These are phyloP conservation scores for Bombus sylvicola DNA, from an alignment of 1,140 invertebrate genomes.

Conservation along the genomic window DNA sequence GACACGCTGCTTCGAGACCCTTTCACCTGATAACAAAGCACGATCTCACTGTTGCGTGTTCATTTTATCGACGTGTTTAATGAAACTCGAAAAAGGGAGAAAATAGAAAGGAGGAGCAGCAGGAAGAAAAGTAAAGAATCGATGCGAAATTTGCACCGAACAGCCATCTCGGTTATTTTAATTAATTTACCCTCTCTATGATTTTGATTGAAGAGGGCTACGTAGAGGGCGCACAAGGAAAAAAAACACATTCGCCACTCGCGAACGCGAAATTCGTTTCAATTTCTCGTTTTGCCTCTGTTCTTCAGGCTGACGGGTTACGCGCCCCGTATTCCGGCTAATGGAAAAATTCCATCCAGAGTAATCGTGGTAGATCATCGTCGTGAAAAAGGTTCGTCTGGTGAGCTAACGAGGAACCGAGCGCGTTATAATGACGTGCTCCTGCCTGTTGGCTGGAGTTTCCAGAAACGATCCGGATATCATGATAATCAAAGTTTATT, in stretches of 20 bases:
- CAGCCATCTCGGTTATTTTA: conserved; percentile 24
- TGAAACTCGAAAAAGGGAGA: not conserved
- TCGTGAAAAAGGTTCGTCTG: conserved; percentile 48
- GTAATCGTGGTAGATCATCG: conserved; percentile 48
- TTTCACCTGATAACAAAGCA: conserved; percentile 51
- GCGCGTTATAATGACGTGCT: conserved; percentile 68
- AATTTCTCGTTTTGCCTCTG: conserved; percentile 14
- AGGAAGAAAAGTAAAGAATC: not conserved
- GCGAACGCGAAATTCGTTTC: conserved; percentile 18
- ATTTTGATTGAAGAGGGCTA: not conserved
- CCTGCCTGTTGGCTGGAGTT: conserved; percentile 17
- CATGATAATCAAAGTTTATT: conserved; percentile 60
- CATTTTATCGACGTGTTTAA: conserved; percentile 34
- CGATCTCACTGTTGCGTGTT: conserved; percentile 37
- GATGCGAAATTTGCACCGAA: conserved; percentile 2
- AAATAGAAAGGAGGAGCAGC: not conserved
- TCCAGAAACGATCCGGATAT: conserved; percentile 24
- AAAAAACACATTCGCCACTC: not conserved
- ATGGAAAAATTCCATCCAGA: conserved; percentile 49
- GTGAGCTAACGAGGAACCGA: conserved; percentile 57
- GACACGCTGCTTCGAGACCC: conserved; percentile 30
- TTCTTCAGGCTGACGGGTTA: not conserved
- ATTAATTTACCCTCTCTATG: conserved; percentile 18
- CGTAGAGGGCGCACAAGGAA: not conserved
- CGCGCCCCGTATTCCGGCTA: conserved; percentile 22